Base-by-base conservation (phyloP, 1,140 invertebrate genomes). In the Ctenoplectra terminalis region DNA sequence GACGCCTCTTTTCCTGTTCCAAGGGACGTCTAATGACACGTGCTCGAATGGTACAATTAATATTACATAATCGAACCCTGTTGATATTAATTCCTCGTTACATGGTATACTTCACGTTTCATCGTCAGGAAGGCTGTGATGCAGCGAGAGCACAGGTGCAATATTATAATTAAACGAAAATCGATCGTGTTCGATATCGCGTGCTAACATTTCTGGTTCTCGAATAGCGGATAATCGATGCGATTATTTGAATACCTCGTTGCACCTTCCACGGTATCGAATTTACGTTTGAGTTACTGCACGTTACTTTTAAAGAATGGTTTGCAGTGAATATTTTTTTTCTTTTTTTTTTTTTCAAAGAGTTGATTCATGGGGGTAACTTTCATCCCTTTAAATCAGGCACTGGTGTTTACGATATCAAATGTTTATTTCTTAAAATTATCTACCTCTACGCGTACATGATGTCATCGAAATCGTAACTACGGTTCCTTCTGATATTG, bases 31-130 rank as follows among this genome's bases (percentile, higher is more conserved):
- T 0, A 56, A 2, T 9, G 43, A 23, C 64, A 37, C 17, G 20
- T 61, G 13, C 5, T 40, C 4, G 3, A 37, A n/a, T 43, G 31
- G 54, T 13, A 52, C 7, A 34, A 1, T 26, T n/a, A 13, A 29
- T 60, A 71, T 71, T 60, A 26, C n/a, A 23, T 60, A 78, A 78
- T 48, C 40, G 37, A 46, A 26, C n/a, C 0, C 20, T 5, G 13
- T 63, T 13, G 40, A 29, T n/a, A 3, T 8, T 40, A 72, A 73
- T 72, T 43, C 26, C 15, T 13, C 7, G 26, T 31, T 58, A 46
- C 23, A 58, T 1, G 20, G 40, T 46, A 40, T 9, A 29, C 48
- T 50, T 60, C 1, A 17, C 20, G 37, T 9, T 20, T 46, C 15
- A 17, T 8, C 0, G 9, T 1, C 5, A 13, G 11, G 20, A 31